Evolutionary conservation across 1,140 invertebrate genomes (phyloP), one percentile per base, ranked within the genome.

Genomic region (Nephotettix cincticeps): DNA sequence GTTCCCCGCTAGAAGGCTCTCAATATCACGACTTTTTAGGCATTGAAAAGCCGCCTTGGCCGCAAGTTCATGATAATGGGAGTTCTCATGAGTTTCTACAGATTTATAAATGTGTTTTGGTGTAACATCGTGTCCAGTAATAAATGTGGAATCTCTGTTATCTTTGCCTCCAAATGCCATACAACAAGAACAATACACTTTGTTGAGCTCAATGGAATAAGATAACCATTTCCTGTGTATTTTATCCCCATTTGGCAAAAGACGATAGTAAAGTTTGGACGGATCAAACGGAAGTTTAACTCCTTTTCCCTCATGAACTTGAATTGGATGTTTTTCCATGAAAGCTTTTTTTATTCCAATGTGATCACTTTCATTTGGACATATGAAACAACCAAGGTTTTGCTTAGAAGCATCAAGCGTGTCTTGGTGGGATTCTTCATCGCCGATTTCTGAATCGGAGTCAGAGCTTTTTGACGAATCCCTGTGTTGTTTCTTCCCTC

Each of bases 121-220:
- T 14, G 28, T 9, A 30, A 71, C 63, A 19, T 71, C 64, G 32
- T 71, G 27, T 1, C 70, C 65, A 71, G 51, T 69, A 54, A 71
- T 69, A 68, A 71, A 71, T 6, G 70, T 71, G 45, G 30, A 71
- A 21, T 71, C 36, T 51, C 70, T 68, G 1, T 68, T 32, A 21
- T 27, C 66, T 45, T 68, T 68, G 23, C 23, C 66, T 68, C 66
- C 66, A 68, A 68, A 68, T 13, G 63, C 28, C 63, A 65, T 65
- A 36, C 30, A 65, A 17, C 63, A 1, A 1, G 63, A 65, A 19
- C 30, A 65, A 23, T 29, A 65, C 23, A 65, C 63, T 65, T 65
- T 65, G 17, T 65, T 65, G 25, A 65, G 36, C 27, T 68, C 1
- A 19, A 68, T 43, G 21, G 66, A 68, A 45, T 68, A 68, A 1